Conservation (phyloP, 2,888 invertebrate genomes). For the Thelaira solivaga region DNA sequence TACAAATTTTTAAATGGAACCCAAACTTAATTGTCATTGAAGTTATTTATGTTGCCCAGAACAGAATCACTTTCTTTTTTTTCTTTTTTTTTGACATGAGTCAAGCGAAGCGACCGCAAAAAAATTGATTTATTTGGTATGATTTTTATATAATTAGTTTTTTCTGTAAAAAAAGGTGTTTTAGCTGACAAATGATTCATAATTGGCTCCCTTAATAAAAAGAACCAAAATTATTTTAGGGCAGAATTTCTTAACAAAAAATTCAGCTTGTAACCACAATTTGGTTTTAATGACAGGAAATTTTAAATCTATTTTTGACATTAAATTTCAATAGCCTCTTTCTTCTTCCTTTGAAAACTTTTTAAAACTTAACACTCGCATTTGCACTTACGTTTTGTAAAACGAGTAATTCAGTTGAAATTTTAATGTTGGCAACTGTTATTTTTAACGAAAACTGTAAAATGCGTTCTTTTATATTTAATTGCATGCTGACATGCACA, state of each 20-base stretch:
- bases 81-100: constrained; percentile 6
- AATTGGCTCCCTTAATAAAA: neutral
- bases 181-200: constrained; percentile 4
- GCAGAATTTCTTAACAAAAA: neutral
- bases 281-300: neutral
- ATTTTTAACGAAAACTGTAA: too few relatives aligned
- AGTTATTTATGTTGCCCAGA: constrained; percentile 23
- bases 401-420: too few relatives aligned
- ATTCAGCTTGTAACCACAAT: neutral
- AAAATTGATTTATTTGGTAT: constrained; percentile 20
- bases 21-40: constrained; percentile 34
- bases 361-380: neutral
- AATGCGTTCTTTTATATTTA: too few relatives aligned
- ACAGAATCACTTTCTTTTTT: neutral
- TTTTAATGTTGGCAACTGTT: too few relatives aligned
- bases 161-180: neutral
- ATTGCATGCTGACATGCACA: too few relatives aligned
- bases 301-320: neutral
- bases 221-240: neutral
- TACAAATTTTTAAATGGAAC: constrained; percentile 9
- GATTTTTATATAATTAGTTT: too few relatives aligned
- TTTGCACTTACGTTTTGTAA: too few relatives aligned
- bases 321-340: neutral
- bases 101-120: constrained; percentile 11
- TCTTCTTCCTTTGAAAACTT: neutral